A percentile compares a stretch with the other conserved stretches of the same genome.
phyloP scores from a whole-genome alignment of 2,797 vertebrate genomes.

The Euthynnus affinis region DNA sequence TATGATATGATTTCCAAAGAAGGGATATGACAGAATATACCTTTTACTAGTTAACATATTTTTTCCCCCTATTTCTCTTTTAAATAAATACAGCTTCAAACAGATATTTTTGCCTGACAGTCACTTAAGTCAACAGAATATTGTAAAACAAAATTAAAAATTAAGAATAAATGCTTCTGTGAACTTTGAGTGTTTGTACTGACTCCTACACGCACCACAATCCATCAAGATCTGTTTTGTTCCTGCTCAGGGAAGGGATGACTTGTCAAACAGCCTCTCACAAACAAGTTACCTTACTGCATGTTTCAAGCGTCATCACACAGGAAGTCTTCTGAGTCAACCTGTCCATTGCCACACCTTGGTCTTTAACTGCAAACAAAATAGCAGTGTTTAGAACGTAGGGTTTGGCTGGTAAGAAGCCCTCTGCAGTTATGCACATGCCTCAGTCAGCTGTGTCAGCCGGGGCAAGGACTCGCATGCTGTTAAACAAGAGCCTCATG shows the following conservation, averaged over 20 bases:
- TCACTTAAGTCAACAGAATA: background rate
- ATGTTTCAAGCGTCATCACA: constrained; percentile 31
- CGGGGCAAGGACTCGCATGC: constrained; percentile 45
- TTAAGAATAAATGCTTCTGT: background rate
- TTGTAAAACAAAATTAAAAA: background rate
- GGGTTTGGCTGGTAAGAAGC: constrained; percentile 2
- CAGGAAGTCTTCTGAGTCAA: constrained; percentile 38
- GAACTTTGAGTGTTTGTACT: background rate
- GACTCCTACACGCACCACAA: background rate
- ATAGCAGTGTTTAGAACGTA: constrained; percentile 29
- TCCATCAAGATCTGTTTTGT: background rate
- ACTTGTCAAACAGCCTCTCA: constrained; percentile 3
- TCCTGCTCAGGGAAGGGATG: background rate
- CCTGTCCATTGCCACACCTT: constrained; percentile 33
- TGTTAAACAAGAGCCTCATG: constrained; percentile 40
- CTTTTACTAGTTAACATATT: too few relatives aligned
- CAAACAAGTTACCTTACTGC: constrained; percentile 16
- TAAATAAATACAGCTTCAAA: background rate
- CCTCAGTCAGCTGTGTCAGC: constrained; percentile 34
- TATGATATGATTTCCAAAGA: background rate
- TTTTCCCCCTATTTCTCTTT: background rate
- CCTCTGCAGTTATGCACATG: constrained; percentile 10
- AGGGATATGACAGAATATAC: background rate
- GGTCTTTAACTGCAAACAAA: constrained; percentile 36
- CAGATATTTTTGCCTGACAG: background rate